These are phyloP conservation scores for Amazona vittata DNA, from an alignment of 2,113 vertebrate genomes.

Conservation along the genomic window DNA sequence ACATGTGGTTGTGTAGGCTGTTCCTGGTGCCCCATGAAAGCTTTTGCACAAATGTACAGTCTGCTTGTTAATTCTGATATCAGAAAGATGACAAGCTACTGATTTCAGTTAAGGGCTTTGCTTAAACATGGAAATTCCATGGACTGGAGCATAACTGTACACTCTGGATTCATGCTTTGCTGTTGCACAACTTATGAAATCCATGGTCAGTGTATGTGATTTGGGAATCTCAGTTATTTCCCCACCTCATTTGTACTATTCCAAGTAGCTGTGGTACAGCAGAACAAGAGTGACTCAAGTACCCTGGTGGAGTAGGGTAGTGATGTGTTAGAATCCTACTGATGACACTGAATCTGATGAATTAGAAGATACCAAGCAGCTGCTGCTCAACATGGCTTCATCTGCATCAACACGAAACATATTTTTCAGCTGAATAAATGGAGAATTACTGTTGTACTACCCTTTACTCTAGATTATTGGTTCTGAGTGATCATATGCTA, in stretches of 20 bases:
- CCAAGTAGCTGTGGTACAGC: neutral
- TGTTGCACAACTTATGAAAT: neutral
- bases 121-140: neutral
- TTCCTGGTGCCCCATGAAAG: neutral
- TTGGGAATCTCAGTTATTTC: neutral
- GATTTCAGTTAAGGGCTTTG: neutral
- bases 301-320: neutral
- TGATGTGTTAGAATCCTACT: neutral
- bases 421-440: neutral
- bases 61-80: neutral
- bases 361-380: neutral
- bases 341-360: neutral
- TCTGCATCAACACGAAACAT: neutral
- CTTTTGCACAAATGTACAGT: neutral
- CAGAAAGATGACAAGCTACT: neutral
- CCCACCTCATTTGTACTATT: neutral
- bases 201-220: neutral
- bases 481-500: neutral
- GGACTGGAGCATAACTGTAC: neutral
- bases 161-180: neutral
- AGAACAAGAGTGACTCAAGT: neutral
- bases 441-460: neutral
- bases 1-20: neutral
- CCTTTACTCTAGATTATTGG: neutral
- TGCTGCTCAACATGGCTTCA: neutral